These are phyloP conservation scores for Ochotona princeps DNA, from an alignment of 2,113 vertebrate genomes.

Conservation along the genomic window DNA sequence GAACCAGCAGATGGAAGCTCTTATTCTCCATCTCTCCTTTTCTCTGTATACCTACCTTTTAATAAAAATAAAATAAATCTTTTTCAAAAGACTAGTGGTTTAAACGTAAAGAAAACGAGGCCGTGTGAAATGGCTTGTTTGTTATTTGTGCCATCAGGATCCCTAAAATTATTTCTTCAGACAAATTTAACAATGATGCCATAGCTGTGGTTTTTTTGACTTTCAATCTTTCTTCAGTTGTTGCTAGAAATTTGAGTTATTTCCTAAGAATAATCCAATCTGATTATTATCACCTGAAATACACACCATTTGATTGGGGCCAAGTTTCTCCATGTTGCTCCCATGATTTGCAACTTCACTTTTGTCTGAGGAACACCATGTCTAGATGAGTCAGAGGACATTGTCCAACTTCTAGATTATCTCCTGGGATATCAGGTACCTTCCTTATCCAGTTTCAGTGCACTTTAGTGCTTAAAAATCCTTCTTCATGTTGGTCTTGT, in stretches of 20 bases:
- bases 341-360: not conserved
- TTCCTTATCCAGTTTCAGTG: fast-evolving
- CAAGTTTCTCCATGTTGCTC: not conserved
- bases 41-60: no score
- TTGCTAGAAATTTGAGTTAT: not conserved
- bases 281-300: not conserved
- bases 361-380: not conserved
- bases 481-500: not conserved
- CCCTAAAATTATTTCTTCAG: not conserved
- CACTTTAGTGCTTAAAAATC: fast-evolving
- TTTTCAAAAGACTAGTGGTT: not conserved
- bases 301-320: not conserved
- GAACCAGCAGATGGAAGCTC: no score
- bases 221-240: not conserved
- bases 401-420: not conserved
- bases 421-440: not conserved
- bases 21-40: no score
- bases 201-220: fast-evolving
- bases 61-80: no score
- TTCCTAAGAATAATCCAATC: not conserved
- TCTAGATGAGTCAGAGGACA: fast-evolving
- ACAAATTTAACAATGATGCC: not conserved
- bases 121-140: not conserved
- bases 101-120: not conserved
- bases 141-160: fast-evolving